Conservation (phyloP, 2,888 invertebrate species). For the Linnaemya vulpina region DNA sequence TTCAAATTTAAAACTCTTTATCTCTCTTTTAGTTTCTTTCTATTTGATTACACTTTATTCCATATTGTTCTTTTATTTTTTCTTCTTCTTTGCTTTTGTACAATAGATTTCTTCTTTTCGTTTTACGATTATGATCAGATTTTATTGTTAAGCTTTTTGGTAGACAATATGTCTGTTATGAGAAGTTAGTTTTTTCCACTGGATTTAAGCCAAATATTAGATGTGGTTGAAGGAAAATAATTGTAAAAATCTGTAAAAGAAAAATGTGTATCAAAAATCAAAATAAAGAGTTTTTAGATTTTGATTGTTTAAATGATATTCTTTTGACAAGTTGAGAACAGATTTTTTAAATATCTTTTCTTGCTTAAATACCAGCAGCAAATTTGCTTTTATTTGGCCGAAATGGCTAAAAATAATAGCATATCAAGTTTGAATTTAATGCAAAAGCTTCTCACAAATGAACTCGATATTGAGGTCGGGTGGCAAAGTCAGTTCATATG, state of each 20-base stretch:
- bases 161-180: slow-evolving; percentile 65
- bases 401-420: slow-evolving; percentile 8
- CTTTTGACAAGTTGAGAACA: slow-evolving; percentile 35
- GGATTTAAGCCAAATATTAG: slow-evolving; percentile 59
- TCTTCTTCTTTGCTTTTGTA: not conserved
- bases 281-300: slow-evolving; percentile 14
- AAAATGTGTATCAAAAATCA: slow-evolving; percentile 17
- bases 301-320: slow-evolving; percentile 34
- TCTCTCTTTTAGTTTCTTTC: slow-evolving; percentile 17
- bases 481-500: not conserved
- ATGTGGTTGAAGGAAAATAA: slow-evolving; percentile 23
- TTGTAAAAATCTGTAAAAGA: slow-evolving; percentile 5
- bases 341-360: slow-evolving; percentile 7
- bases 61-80: not conserved
- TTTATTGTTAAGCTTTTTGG: slow-evolving; percentile 53
- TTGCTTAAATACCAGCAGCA: not conserved
- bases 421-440: not conserved
- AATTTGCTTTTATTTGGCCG: slow-evolving; percentile 4
- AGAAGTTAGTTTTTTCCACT: slow-evolving; percentile 45
- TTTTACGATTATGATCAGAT: slow-evolving; percentile 62
- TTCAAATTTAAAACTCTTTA: not conserved
- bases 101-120: slow-evolving; percentile 3
- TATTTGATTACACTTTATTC: slow-evolving; percentile 48
- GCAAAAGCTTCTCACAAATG: slow-evolving; percentile 10
- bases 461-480: not conserved